These are phyloP conservation scores for Sternarchorhynchus goeldii DNA, from an alignment of 2,797 vertebrate genomes.

Conservation along the genomic window DNA sequence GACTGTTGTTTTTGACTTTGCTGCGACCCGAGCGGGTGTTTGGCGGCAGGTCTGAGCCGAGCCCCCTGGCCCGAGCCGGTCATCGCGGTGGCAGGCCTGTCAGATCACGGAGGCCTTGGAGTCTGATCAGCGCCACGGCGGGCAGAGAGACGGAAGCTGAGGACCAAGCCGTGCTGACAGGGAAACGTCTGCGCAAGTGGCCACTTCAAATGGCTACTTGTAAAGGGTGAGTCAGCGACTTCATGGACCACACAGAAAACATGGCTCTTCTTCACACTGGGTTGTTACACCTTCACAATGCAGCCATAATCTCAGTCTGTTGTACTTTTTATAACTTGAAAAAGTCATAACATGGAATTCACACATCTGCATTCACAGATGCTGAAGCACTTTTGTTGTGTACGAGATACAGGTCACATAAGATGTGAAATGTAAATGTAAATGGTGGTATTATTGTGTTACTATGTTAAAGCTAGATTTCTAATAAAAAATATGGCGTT, in stretches of 20 bases:
- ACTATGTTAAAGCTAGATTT: too few species aligned
- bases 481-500: too few species aligned
- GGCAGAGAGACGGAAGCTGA: constrained; percentile 87
- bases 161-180: constrained; percentile 87
- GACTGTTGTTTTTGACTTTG: constrained; percentile 95
- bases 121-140: constrained; percentile 49
- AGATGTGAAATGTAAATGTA: too few species aligned
- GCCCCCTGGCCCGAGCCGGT: constrained; percentile 75
- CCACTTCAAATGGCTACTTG: constrained; percentile 71
- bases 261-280: neutral
- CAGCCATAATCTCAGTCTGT: neutral
- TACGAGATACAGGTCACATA: too few species aligned
- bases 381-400: too few species aligned
- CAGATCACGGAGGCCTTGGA: constrained; percentile 84
- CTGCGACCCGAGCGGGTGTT: constrained; percentile 53
- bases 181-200: constrained; percentile 95
- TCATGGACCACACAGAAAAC: neutral
- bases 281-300: neutral
- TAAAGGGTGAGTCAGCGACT: constrained; percentile 22
- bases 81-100: constrained; percentile 97
- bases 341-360: too few species aligned
- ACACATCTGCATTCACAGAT: too few species aligned
- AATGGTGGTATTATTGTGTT: too few species aligned
- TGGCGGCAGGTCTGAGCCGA: constrained; percentile 16
- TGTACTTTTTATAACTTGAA: neutral